Base-by-base conservation (phyloP, 2,888 invertebrate genomes). In the Malthinus flaveolus region DNA sequence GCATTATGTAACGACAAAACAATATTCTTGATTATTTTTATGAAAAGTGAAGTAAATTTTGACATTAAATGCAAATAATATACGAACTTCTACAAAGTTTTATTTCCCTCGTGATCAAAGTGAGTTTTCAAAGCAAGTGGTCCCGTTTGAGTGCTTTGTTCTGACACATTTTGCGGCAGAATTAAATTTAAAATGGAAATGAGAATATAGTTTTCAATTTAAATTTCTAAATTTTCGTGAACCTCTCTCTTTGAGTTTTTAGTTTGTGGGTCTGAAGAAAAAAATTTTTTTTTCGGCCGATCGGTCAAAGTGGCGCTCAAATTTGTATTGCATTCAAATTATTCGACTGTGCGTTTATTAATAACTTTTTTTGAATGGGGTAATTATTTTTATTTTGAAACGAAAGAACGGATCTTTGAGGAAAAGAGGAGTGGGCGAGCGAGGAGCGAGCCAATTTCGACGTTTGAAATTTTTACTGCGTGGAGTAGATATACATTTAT, bases 131-230 rank as follows among this genome's bases (percentile, higher is more conserved):
- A 56, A 56, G 55, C 59, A 59, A 56, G 56, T 56, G 56, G 59
- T 56, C 56, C 56, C 59, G 56, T 56, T 59, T 59, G 59, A 59
- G 52, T 56, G 56, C 59, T 59, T 59, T 59, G 59, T 59, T 56
- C 59, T 51, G 59, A 56, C 59, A 59, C 56, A 59, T 59, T 59
- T 59, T 59, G 55, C 55, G 51, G 59, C 55, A 45, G 47, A 59
- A 59, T 59, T 59, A 59, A 59, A 59, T 59, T 59, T 59, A 56
- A 59, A 59, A 59, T 59, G 59, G 59, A 59, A 59, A 59, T 59
- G 56, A 55, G 59, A 48, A 47, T 55, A 56, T 56, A 59, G 55
- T 59, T 59, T 56, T 59, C 59, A 48, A 56, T 56, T 59, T 59
- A 54, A 59, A 49, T 54, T 59, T 47, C 34, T 23, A 33, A 33